Conservation (phyloP, 2,797 vertebrate species). For the Lerista edwardsae region DNA sequence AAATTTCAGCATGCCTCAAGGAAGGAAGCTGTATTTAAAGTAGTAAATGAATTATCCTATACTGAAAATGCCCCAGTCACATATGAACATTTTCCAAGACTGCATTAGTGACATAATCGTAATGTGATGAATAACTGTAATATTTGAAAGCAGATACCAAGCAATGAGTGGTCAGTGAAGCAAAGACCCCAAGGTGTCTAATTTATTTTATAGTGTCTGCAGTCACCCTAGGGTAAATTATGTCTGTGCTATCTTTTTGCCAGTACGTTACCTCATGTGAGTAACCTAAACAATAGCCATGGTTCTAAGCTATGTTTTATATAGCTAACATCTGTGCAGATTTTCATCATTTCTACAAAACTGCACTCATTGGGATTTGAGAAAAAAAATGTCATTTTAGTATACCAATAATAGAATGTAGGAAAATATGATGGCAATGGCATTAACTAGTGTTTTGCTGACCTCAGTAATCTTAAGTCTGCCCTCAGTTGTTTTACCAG, state of each 20-base stretch:
- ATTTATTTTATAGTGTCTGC: neutral
- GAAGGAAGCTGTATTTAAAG: neutral
- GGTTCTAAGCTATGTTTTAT: neutral
- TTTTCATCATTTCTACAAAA: neutral
- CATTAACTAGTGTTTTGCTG: neutral
- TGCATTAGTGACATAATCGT: neutral
- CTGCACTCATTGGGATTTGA: neutral
- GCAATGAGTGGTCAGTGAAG: neutral
- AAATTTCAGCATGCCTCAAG: neutral
- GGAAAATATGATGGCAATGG: neutral
- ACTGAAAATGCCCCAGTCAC: neutral
- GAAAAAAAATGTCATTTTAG: neutral
- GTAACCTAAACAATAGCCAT: neutral
- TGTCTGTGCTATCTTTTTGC: neutral
- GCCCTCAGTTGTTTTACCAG: neutral
- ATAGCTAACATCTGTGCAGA: neutral
- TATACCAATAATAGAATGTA: neutral
- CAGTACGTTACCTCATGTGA: neutral
- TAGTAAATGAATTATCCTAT: neutral
- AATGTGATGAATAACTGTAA: neutral
- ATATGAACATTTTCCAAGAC: neutral
- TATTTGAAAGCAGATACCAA: neutral
- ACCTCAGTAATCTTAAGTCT: neutral
- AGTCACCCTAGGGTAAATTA: neutral
- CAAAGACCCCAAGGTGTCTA: conserved; percentile 2